Evolutionary conservation across 2,888 invertebrate genomes (phyloP), one percentile per base, ranked within the genome.

Genomic region (Emmelina monodactyla): DNA sequence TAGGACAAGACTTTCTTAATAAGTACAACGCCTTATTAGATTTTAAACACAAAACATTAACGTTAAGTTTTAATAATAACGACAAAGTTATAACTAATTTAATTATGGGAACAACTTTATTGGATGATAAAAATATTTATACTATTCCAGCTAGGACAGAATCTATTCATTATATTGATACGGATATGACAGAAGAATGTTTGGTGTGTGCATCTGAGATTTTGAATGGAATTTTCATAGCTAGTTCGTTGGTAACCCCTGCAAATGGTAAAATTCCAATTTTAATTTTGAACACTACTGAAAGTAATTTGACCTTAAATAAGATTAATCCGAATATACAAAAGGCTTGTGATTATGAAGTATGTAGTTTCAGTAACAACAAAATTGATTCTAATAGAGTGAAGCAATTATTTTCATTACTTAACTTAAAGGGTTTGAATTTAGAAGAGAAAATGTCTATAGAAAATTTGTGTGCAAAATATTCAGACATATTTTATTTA

Each of bases 1-100:
- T 39, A 11, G 39, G 42, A 14, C 39, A 38, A 22, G 39, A 42
- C 30, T 42, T 42, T 33, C n/a, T 33, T 22, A 30, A 9, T 5
- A 37, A 34, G 29, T 33, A 33, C 22, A 37, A 30, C 11, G 25
- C 38, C 10, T 25, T 34, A n/a, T 16, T 41, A 12, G 16, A 39
- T 32, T 37, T 30, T 31, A 19, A 35, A 11, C 34, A 28, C 22
- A 35, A 38, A 7, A 37, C 32, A 9, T 28, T 40, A 11, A 29
- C 25, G 10, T 36, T 37, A 29, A 22, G 29, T 22, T 12, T 9
- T 9, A 14, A 25, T 22, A 14, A 29, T 7, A 19, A 4, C 11
- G 4, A 22, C n/a, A n/a, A n/a, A 4, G n/a, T 12, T 2, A 25
- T 31, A 11, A 9, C 28, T 9, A 22, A 31, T 19, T 35, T 31